A percentile compares a stretch with the other conserved stretches of the same genome.
phyloP scores from a whole-genome alignment of 1,140 invertebrate genomes.

The Trialeurodes vaporariorum region DNA sequence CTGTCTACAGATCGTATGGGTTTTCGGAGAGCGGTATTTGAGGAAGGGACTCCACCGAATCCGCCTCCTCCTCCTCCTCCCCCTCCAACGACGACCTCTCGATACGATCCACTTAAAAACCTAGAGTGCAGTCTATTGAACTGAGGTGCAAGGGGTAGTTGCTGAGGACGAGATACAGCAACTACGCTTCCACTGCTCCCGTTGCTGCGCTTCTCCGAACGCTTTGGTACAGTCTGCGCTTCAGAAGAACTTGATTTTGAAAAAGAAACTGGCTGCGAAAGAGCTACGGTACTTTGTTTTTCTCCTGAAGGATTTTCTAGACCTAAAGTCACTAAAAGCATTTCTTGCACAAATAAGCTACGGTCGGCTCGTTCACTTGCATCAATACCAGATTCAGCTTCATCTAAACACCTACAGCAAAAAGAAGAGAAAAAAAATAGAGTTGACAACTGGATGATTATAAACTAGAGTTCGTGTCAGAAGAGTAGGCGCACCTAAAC shows the following conservation, averaged over 20 bases:
- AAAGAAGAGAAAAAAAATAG: too few species aligned
- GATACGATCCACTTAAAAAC: neutral
- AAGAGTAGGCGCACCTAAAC: too few species aligned
- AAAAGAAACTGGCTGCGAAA: neutral
- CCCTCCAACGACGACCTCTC: too few species aligned
- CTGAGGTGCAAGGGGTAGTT: neutral
- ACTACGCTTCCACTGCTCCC: neutral
- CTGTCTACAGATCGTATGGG: neutral
- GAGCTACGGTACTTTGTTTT: neutral
- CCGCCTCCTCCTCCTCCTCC: too few species aligned
- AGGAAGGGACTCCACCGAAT: neutral
- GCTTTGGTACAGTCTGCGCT: neutral
- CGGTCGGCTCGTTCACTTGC: constrained; percentile 49
- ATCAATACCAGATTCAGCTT: constrained; percentile 41
- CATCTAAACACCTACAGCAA: constrained; percentile 32
- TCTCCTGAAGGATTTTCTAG: neutral
- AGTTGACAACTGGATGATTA: too few species aligned
- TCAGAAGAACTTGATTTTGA: neutral
- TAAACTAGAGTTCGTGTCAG: too few species aligned
- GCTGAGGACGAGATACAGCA: neutral
- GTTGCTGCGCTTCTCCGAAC: neutral
- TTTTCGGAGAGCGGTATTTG: neutral
- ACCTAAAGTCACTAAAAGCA: constrained; percentile 46
- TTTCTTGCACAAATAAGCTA: constrained; percentile 55
- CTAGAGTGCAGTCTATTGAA: neutral